phyloP scores from a whole-genome alignment of 2,797 vertebrate genomes.

The Siniperca undulata region DNA sequence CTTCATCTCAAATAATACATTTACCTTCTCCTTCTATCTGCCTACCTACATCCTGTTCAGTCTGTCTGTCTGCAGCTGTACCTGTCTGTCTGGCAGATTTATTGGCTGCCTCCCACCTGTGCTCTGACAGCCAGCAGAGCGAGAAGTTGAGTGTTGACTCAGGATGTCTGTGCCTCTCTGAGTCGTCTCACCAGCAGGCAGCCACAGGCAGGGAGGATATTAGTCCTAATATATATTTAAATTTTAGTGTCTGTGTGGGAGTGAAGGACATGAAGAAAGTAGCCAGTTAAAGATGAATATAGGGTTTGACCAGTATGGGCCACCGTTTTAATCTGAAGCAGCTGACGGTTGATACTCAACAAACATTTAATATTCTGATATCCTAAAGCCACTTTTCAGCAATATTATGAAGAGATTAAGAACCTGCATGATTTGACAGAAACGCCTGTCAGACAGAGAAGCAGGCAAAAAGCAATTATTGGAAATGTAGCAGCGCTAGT shows the following conservation, averaged over 20 bases:
- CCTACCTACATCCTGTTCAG: background rate
- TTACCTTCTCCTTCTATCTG: conserved; percentile 1
- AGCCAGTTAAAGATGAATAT: background rate
- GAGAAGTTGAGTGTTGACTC: conserved; percentile 51
- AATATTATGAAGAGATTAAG: background rate
- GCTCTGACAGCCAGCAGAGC: conserved; percentile 52
- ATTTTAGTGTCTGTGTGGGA: conserved; percentile 6
- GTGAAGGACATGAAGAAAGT: background rate
- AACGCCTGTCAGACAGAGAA: background rate
- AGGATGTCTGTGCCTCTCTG: conserved; percentile 32
- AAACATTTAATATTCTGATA: background rate
- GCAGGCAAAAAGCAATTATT: conserved; percentile 14
- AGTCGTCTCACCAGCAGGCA: conserved; percentile 27
- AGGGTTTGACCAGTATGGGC: background rate
- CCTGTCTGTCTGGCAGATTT: conserved; percentile 40
- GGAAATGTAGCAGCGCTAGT: conserved; percentile 19
- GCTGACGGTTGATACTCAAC: background rate
- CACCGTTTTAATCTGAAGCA: background rate
- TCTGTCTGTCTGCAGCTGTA: conserved; percentile 2
- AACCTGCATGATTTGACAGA: background rate
- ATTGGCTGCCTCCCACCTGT: conserved; percentile 58
- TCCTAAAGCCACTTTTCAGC: background rate
- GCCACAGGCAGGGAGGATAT: conserved; percentile 4
- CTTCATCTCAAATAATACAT: background rate
- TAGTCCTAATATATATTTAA: conserved; percentile 10